phyloP scores from a whole-genome alignment of 2,113 vertebrate genomes.

The Oxyruncus cristatus region DNA sequence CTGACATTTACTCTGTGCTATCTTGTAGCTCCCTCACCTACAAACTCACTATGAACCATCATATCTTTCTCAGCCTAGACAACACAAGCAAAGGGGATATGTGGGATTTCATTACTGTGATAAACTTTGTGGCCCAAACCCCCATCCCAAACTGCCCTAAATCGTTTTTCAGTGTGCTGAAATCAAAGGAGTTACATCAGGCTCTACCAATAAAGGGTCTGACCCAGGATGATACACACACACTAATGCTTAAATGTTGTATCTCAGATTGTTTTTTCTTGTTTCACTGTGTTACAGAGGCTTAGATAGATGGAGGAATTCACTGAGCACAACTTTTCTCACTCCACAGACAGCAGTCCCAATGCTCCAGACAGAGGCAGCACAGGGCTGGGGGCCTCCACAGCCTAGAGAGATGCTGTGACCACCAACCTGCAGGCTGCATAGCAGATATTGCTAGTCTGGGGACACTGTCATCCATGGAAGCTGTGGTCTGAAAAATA shows the following conservation, averaged over 20 bases:
- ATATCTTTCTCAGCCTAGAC: background rate
- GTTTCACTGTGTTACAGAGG: background rate
- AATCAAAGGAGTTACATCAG: background rate
- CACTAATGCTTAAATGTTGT: background rate
- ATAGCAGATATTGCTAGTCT: background rate
- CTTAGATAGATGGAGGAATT: background rate
- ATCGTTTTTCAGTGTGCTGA: background rate
- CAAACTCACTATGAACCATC: background rate
- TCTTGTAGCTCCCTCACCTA: background rate
- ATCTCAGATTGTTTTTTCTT: background rate
- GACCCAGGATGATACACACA: background rate
- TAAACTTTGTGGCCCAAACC: background rate
- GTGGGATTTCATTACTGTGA: background rate
- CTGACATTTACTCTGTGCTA: background rate
- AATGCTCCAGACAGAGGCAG: background rate
- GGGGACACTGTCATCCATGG: background rate
- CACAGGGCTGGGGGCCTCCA: background rate
- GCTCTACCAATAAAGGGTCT: background rate
- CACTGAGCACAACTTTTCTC: background rate
- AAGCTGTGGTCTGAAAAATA: background rate
- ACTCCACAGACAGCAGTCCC: background rate
- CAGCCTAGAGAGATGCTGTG: background rate
- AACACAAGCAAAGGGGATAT: fast-evolving
- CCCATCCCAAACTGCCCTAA: background rate
- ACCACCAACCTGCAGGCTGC: background rate